Percentiles rank a stretch among this genome's conserved stretches.
These are phyloP conservation scores for Bambusicola thoracicus DNA, from an alignment of 2,113 vertebrate genomes.

Conservation along the genomic window DNA sequence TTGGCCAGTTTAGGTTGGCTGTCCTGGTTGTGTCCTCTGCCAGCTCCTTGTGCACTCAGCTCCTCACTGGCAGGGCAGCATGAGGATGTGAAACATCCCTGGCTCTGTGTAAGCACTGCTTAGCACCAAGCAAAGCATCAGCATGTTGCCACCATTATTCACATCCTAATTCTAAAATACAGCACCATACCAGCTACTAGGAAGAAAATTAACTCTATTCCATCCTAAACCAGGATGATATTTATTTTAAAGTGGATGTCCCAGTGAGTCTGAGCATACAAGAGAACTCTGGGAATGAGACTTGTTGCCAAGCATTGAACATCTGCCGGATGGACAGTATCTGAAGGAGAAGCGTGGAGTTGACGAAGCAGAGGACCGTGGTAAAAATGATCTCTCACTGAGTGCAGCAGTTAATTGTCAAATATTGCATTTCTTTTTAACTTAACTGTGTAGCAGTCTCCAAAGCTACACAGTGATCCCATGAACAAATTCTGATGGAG, in stretches of 20 bases:
- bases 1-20: background rate
- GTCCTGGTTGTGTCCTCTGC: background rate
- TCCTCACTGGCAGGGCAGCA: background rate
- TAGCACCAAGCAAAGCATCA: background rate
- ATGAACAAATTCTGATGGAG: background rate
- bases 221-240: background rate
- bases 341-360: background rate
- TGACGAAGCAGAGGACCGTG: background rate
- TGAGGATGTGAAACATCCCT: background rate
- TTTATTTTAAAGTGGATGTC: background rate
- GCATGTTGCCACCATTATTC: background rate
- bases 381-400: background rate
- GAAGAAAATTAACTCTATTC: background rate
- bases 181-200: background rate
- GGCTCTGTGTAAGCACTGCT: background rate
- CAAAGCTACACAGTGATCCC: background rate
- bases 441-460: background rate
- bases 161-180: background rate
- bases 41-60: background rate
- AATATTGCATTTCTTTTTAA: background rate
- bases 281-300: background rate
- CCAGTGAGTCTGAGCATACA: background rate
- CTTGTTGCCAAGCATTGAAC: background rate
- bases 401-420: background rate
- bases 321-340: background rate